phyloP scores from a whole-genome alignment of 2,888 invertebrate species.

The Drosophila koepferae region DNA sequence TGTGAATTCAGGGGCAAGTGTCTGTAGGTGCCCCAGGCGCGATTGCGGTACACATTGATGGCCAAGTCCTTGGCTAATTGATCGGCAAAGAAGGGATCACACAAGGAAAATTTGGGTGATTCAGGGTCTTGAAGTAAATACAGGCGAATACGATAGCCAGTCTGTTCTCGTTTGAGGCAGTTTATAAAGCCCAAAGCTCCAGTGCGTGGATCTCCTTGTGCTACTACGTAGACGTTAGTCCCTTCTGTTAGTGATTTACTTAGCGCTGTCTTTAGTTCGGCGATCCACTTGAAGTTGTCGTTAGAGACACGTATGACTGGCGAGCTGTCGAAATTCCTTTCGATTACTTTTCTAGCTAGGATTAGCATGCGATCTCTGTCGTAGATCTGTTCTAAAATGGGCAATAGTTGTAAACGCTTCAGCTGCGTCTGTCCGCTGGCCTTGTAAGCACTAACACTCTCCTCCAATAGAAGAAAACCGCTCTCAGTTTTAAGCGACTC shows the following conservation, averaged over 20 bases:
- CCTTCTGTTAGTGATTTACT: constrained; percentile 87
- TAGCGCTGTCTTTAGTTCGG: constrained; percentile 90
- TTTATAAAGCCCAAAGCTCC: constrained; percentile 95
- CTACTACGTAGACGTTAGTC: constrained; percentile 88
- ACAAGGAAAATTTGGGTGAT: constrained; percentile 87
- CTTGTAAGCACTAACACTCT: constrained; percentile 86
- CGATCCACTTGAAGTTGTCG: constrained; percentile 92
- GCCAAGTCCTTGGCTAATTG: constrained; percentile 91
- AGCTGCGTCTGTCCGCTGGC: constrained; percentile 83
- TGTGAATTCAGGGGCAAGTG: constrained; percentile 89
- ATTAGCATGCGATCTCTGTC: constrained; percentile 88
- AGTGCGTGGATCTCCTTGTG: constrained; percentile 88
- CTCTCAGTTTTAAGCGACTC: constrained; percentile 89
- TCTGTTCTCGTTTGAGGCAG: constrained; percentile 94
- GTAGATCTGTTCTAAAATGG: constrained; percentile 88
- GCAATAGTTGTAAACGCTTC: constrained; percentile 85
- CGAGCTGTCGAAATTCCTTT: constrained; percentile 77
- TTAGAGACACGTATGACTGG: constrained; percentile 88
- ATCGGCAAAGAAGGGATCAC: constrained; percentile 86
- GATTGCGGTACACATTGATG: constrained; percentile 92
- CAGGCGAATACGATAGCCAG: constrained; percentile 91
- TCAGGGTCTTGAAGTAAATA: constrained; percentile 89
- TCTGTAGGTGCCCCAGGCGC: constrained; percentile 94
- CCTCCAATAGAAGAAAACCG: constrained; percentile 91
- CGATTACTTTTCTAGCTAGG: constrained; percentile 86